These are phyloP conservation scores for Mormyrus iriodes DNA, from an alignment of 2,113 vertebrate species.

Conservation along the genomic window DNA sequence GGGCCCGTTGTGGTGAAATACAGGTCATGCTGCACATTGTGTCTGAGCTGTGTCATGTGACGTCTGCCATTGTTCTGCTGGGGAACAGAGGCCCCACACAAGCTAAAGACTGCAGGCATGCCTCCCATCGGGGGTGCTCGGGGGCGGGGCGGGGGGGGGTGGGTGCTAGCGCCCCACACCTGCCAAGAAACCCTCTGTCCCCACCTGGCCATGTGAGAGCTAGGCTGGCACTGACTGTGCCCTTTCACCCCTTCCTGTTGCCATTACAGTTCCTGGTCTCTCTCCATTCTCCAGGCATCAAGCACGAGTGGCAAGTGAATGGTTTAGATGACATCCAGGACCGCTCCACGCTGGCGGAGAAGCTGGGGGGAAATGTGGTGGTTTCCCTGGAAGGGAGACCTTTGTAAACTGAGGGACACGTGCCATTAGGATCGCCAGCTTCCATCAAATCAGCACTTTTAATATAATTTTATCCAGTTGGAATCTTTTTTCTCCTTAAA, in stretches of 20 bases:
- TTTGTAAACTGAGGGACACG: conserved; percentile 76
- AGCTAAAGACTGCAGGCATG: neutral
- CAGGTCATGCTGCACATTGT: neutral
- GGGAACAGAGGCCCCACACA: neutral
- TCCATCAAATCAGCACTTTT: conserved; percentile 74
- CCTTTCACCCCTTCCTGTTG: neutral
- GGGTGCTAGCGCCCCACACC: neutral
- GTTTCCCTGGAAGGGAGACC: conserved; percentile 90
- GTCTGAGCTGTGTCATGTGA: neutral
- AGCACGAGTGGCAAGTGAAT: conserved; percentile 92
- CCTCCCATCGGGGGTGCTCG: neutral
- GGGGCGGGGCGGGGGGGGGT: neutral
- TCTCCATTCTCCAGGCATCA: conserved; percentile 73
- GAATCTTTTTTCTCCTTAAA: conserved; percentile 59
- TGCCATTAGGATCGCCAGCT: conserved; percentile 82
- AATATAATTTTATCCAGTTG: conserved; percentile 64
- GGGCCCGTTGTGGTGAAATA: neutral
- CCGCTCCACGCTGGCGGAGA: conserved; percentile 79
- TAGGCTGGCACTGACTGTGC: neutral
- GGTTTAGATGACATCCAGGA: conserved; percentile 91
- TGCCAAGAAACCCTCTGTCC: neutral
- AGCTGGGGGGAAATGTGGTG: conserved; percentile 83
- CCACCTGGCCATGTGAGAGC: neutral
- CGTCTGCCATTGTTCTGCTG: neutral
- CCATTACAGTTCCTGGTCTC: neutral